Evolutionary conservation across 2,113 vertebrate species (phyloP).

Genomic region (Microtus oregoni): DNA sequence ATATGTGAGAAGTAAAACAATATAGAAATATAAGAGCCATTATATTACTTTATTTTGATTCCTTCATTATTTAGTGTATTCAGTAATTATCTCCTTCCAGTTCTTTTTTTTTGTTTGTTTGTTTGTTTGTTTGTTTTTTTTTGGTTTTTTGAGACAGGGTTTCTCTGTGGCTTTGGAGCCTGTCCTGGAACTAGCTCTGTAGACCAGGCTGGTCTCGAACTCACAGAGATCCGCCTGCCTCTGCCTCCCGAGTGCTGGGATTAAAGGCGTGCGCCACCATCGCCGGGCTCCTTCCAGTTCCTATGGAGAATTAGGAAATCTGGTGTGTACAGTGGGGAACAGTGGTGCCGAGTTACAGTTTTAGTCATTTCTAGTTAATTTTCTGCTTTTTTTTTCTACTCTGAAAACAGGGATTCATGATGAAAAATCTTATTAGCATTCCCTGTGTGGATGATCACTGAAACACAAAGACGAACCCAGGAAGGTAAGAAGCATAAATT

Average conservation of each 20-base stretch:
- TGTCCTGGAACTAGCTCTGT: no score
- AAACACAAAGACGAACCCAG: not conserved
- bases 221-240: no score
- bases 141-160: no score
- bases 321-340: not conserved
- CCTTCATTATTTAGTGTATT: not conserved
- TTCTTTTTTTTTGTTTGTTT: not conserved
- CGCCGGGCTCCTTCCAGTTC: not conserved
- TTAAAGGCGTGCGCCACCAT: no score
- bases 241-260: no score
- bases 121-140: no score
- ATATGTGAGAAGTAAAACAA: not conserved
- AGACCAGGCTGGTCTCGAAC: no score
- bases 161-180: no score
- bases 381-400: not conserved
- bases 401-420: not conserved
- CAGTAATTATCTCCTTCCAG: not conserved
- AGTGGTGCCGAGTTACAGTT: not conserved
- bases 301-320: not conserved
- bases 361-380: not conserved
- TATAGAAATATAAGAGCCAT: not conserved
- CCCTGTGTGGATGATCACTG: not conserved
- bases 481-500: not conserved
- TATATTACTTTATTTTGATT: not conserved
- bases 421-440: not conserved